phyloP scores from a whole-genome alignment of 1,140 invertebrate genomes.

The Marisa cornuarietis region DNA sequence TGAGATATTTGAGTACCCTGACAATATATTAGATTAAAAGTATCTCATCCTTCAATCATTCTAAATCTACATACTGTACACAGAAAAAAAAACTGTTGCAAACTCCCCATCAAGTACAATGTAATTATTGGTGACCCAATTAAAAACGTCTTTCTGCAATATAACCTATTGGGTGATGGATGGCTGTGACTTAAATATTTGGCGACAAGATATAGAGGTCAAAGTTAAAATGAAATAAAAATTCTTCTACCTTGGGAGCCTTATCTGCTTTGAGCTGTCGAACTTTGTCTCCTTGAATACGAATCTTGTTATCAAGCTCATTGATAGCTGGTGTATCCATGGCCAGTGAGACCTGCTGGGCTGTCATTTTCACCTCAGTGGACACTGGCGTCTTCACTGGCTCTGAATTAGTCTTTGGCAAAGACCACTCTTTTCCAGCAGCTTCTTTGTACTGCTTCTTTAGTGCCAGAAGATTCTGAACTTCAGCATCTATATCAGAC shows the following conservation, averaged over 20 bases:
- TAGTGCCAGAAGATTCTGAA: slow-evolving; percentile 77
- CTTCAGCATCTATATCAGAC: slow-evolving; percentile 73
- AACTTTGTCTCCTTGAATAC: slow-evolving; percentile 77
- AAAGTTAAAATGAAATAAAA: not conserved
- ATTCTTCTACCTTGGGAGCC: slow-evolving; percentile 27
- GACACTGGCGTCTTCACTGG: slow-evolving; percentile 29
- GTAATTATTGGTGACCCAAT: too few species aligned
- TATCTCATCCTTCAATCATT: too few species aligned
- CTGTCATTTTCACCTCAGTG: slow-evolving; percentile 14
- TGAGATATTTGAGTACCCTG: too few species aligned
- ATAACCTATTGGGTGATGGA: too few species aligned
- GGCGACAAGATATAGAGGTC: too few species aligned
- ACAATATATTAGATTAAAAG: too few species aligned
- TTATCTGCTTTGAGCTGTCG: slow-evolving; percentile 59
- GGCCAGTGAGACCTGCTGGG: not conserved
- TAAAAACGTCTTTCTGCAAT: too few species aligned
- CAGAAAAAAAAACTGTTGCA: too few species aligned
- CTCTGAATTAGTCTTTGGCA: slow-evolving; percentile 28
- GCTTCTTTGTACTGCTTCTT: slow-evolving; percentile 82
- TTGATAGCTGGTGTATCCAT: not conserved
- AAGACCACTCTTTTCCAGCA: slow-evolving; percentile 71
- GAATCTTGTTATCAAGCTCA: slow-evolving; percentile 71
- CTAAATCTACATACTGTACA: too few species aligned
- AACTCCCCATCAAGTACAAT: too few species aligned
- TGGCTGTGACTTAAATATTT: too few species aligned